Percentiles rank a stretch among this genome's conserved stretches.
phyloP scores from a whole-genome alignment of 2,888 invertebrate genomes.

The Allophyes oxyacanthae region DNA sequence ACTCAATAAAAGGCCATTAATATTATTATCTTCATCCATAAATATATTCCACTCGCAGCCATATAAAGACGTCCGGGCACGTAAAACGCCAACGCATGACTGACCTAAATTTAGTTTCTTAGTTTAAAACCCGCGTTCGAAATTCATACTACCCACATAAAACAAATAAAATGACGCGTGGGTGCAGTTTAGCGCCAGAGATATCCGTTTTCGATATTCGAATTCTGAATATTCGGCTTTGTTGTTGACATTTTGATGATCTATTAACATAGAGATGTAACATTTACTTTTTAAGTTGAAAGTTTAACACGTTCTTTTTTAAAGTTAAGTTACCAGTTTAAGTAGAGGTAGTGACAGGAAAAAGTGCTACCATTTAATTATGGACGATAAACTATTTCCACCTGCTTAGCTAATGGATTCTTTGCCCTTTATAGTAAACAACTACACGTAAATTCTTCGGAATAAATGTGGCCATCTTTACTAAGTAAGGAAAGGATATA shows the following conservation, averaged over 20 bases:
- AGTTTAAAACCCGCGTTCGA: conserved; percentile 49
- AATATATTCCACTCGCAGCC: conserved; percentile 38
- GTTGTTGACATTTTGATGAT: conserved; percentile 27
- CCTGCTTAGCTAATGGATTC: conserved; percentile 43
- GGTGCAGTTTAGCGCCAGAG: conserved; percentile 47
- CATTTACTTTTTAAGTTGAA: conserved; percentile 7
- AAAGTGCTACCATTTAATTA: conserved; percentile 13
- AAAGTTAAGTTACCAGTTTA: conserved; percentile 10
- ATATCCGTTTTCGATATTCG: conserved; percentile 33
- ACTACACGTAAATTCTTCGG: conserved; percentile 2
- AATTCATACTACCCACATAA: conserved; percentile 59
- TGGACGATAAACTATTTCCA: conserved; percentile 28
- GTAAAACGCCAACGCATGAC: conserved; percentile 65
- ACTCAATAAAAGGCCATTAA: conserved; percentile 33
- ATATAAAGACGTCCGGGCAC: conserved; percentile 55
- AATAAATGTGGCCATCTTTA: no score
- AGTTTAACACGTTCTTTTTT: conserved; percentile 5
- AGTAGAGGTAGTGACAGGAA: conserved; percentile 1
- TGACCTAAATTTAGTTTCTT: conserved; percentile 54
- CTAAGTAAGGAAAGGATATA: no score
- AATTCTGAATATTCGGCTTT: conserved; percentile 28
- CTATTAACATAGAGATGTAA: conserved; percentile 30
- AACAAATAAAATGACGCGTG: conserved; percentile 49
- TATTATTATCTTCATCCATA: conserved; percentile 48
- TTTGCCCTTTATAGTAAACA: not conserved